Percentiles rank a stretch among this genome's conserved stretches.
Conservation (phyloP, 2,797 vertebrate genomes). For the Halcyon smyrnensis region DNA sequence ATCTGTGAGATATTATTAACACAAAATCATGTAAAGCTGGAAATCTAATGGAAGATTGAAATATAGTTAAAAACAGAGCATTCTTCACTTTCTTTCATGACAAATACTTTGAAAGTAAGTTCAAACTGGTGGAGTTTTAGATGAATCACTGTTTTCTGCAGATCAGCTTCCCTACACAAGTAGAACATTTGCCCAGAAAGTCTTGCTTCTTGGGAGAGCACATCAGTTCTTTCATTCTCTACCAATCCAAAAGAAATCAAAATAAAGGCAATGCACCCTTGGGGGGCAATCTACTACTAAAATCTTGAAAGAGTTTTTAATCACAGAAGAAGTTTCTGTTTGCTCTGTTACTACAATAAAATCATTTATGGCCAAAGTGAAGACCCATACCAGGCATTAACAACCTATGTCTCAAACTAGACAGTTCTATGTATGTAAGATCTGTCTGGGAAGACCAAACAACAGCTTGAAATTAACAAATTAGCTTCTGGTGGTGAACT, state of each 20-base stretch:
- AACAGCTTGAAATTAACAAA: neutral
- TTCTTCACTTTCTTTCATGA: neutral
- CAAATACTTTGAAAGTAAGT: neutral
- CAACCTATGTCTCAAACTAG: neutral
- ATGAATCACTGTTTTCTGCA: neutral
- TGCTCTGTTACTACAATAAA: neutral
- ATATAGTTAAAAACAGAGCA: neutral
- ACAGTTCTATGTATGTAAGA: neutral
- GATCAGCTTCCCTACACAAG: neutral
- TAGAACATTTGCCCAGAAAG: neutral
- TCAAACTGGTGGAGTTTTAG: neutral
- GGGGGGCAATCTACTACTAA: neutral
- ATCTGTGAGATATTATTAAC: neutral
- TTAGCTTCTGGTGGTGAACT: neutral
- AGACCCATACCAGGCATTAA: neutral
- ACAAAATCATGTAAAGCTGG: neutral
- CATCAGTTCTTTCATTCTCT: neutral
- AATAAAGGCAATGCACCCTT: neutral
- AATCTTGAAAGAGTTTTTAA: slow-evolving; percentile 1
- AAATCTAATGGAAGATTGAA: neutral
- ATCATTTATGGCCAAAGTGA: neutral
- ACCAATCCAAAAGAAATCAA: neutral
- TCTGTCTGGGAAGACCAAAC: neutral
- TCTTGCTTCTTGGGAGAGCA: neutral
- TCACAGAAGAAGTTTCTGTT: neutral